These are phyloP conservation scores for Psophia crepitans DNA, from an alignment of 2,113 vertebrate genomes.

Conservation along the genomic window DNA sequence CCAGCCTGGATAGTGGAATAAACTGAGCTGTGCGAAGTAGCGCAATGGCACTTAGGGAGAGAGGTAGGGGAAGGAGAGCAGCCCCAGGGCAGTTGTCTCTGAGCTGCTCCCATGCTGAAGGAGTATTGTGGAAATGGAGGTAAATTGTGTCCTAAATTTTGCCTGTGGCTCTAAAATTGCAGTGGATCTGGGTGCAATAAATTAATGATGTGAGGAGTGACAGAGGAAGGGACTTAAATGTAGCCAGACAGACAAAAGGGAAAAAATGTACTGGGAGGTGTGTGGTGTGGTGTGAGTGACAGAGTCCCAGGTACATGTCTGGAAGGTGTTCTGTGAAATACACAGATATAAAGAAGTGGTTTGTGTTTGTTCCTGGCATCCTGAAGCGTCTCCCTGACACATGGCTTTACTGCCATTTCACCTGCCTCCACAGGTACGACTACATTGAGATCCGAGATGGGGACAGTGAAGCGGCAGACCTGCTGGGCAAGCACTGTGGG, in stretches of 20 bases:
- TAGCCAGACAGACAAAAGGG: background rate
- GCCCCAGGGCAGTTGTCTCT: background rate
- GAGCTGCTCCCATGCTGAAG: background rate
- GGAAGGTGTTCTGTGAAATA: background rate
- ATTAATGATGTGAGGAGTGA: background rate
- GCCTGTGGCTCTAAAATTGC: background rate
- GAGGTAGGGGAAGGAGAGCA: background rate
- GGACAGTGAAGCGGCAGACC: constrained; percentile 85
- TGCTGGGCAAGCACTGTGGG: constrained; percentile 95
- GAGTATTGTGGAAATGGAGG: background rate
- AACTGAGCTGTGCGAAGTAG: background rate
- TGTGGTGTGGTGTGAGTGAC: background rate
- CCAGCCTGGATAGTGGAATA: background rate
- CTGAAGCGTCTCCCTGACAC: background rate
- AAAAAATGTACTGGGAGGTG: background rate
- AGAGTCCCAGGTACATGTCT: background rate
- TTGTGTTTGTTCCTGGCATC: background rate
- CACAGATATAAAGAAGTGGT: background rate
- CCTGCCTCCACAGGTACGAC: constrained; percentile 84
- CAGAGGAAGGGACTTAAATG: background rate
- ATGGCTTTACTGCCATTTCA: background rate
- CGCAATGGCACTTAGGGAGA: background rate
- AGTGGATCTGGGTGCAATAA: background rate
- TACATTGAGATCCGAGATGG: constrained; percentile 97
- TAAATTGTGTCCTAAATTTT: background rate